phyloP scores from a whole-genome alignment of 2,113 vertebrate genomes.

The Hippopotamus amphibius region DNA sequence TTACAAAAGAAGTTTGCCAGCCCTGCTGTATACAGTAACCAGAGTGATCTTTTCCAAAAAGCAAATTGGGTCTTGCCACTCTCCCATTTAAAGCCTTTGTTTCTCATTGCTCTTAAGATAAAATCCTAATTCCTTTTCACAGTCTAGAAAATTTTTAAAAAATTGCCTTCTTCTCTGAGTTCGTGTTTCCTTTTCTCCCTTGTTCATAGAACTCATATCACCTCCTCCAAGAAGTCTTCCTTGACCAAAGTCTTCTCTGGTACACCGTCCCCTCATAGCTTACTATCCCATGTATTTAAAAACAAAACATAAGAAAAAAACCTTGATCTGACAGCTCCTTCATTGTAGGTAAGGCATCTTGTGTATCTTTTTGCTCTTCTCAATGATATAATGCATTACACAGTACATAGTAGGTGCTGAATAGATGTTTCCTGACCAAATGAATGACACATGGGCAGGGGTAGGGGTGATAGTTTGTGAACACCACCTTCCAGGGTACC shows the following conservation, averaged over 20 bases:
- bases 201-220: neutral
- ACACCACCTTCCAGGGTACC: neutral
- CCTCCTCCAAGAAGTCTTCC: neutral
- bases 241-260: neutral
- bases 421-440: neutral
- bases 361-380: neutral
- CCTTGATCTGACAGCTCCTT: neutral
- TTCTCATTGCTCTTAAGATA: slow-evolving; percentile 42
- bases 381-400: neutral
- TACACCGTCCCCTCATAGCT: neutral
- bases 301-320: fast-evolving
- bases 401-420: neutral
- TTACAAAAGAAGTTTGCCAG: neutral
- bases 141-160: neutral
- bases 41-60: neutral
- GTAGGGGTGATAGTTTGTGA: neutral
- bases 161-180: neutral
- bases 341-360: neutral
- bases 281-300: neutral
- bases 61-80: slow-evolving; percentile 6
- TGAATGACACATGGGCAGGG: neutral
- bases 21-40: neutral
- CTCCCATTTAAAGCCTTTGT: neutral
- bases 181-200: neutral
- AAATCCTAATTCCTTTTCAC: slow-evolving; percentile 6